Evolutionary conservation across 2,888 invertebrate genomes (phyloP).

Genomic region (Maniola hyperantus): DNA sequence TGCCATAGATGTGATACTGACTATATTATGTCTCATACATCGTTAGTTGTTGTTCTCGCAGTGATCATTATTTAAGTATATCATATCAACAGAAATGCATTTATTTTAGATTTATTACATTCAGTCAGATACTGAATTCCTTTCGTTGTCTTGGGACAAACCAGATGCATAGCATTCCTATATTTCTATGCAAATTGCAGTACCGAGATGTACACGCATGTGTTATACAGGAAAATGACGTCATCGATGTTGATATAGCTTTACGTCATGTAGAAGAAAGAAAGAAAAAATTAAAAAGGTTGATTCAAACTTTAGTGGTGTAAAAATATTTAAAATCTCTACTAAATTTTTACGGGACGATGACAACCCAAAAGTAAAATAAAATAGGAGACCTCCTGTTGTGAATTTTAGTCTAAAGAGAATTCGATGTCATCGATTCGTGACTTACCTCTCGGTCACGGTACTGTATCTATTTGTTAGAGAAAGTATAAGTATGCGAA

Average conservation of each 20-base stretch:
- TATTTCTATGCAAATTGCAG: conserved; percentile 57
- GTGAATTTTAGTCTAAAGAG: conserved; percentile 26
- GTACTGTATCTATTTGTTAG: neutral
- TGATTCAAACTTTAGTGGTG: neutral
- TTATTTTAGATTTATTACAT: neutral
- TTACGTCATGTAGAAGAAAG: conserved; percentile 13
- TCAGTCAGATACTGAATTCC: neutral
- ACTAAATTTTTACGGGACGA: neutral
- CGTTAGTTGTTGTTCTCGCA: no score
- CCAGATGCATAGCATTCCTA: conserved; percentile 38
- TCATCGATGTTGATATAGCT: conserved; percentile 48
- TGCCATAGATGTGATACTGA: no score
- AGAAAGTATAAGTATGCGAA: no score
- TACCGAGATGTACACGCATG: conserved; percentile 57
- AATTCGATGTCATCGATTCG: conserved; percentile 23
- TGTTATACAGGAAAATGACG: conserved; percentile 60
- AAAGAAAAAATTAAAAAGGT: no score
- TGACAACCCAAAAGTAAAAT: neutral
- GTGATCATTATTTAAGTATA: no score
- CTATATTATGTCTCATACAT: neutral
- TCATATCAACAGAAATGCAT: neutral
- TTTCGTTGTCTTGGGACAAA: conserved; percentile 9
- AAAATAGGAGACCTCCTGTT: conserved; percentile 18
- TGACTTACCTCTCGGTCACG: conserved; percentile 23
- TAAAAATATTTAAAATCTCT: neutral